A percentile compares a stretch with the other conserved stretches of the same genome.
These are phyloP conservation scores for Leptestheria dahalacensis DNA, from an alignment of 1,140 invertebrate genomes.

Conservation along the genomic window DNA sequence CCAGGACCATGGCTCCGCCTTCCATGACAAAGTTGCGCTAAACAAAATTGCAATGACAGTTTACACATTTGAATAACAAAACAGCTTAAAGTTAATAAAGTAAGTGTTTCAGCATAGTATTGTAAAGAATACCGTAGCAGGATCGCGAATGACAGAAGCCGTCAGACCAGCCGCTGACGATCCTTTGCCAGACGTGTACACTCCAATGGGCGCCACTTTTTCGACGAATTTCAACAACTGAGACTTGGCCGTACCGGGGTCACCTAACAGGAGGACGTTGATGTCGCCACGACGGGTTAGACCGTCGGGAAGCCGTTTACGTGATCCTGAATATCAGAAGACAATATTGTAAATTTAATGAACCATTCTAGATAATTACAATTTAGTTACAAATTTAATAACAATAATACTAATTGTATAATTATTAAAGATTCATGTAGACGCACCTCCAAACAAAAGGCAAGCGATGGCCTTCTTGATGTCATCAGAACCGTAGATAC, in stretches of 20 bases:
- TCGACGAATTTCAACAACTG: conserved; percentile 97
- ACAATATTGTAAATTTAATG: not conserved
- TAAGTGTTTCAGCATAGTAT: not conserved
- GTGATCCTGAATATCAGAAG: conserved; percentile 37
- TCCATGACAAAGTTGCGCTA: conserved; percentile 97
- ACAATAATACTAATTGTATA: not conserved
- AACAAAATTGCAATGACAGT: conserved; percentile 21
- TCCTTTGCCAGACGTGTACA: conserved; percentile 98
- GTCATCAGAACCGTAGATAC: conserved; percentile 86
- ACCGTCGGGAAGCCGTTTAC: conserved; percentile 86
- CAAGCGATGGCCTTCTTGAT: conserved; percentile 97
- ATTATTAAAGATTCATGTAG: not conserved
- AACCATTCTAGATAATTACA: not conserved
- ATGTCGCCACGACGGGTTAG: conserved; percentile 90
- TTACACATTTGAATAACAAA: not conserved
- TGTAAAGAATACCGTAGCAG: conserved; percentile 47
- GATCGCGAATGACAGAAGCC: conserved; percentile 91
- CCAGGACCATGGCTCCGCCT: conserved; percentile 98
- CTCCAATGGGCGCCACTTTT: conserved; percentile 82
- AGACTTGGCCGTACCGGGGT: conserved; percentile 97
- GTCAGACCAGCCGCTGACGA: conserved; percentile 97
- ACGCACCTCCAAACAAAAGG: conserved; percentile 76
- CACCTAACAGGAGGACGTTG: conserved; percentile 87
- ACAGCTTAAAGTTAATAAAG: not conserved
- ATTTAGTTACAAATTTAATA: not conserved